Evolutionary conservation across 2,113 vertebrate species (phyloP).

Genomic region (Oceanodroma tethys): DNA sequence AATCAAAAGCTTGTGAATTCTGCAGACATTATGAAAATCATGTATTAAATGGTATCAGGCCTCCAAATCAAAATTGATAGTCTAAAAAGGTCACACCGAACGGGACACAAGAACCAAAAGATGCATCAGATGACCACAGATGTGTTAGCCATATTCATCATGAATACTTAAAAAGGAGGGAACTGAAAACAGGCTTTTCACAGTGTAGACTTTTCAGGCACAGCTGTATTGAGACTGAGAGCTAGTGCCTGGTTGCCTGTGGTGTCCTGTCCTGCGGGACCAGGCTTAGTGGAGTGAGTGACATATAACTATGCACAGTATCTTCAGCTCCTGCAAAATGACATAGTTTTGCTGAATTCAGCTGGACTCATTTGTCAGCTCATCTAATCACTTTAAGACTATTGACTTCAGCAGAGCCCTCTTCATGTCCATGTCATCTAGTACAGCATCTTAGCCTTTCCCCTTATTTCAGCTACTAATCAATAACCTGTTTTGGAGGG

Average conservation of each 20-base stretch:
- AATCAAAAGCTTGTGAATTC: background rate
- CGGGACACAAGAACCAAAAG: background rate
- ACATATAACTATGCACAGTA: background rate
- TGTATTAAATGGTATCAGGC: background rate
- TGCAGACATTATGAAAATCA: background rate
- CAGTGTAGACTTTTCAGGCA: background rate
- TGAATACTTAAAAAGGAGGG: background rate
- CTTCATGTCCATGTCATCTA: background rate
- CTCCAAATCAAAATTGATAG: background rate
- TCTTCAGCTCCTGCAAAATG: background rate
- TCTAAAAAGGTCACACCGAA: background rate
- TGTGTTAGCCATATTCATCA: background rate
- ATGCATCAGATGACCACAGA: background rate
- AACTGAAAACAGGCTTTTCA: background rate
- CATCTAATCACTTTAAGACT: background rate
- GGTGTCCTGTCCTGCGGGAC: background rate
- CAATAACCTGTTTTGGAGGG: background rate
- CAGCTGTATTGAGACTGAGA: background rate
- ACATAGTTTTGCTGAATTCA: background rate
- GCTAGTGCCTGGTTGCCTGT: background rate
- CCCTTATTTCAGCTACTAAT: background rate
- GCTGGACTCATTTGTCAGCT: background rate
- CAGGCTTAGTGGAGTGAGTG: background rate
- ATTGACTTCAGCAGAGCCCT: background rate
- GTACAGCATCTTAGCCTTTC: background rate